Base-by-base conservation (phyloP, 1,140 invertebrate species). In the Nasonia longicornis region DNA sequence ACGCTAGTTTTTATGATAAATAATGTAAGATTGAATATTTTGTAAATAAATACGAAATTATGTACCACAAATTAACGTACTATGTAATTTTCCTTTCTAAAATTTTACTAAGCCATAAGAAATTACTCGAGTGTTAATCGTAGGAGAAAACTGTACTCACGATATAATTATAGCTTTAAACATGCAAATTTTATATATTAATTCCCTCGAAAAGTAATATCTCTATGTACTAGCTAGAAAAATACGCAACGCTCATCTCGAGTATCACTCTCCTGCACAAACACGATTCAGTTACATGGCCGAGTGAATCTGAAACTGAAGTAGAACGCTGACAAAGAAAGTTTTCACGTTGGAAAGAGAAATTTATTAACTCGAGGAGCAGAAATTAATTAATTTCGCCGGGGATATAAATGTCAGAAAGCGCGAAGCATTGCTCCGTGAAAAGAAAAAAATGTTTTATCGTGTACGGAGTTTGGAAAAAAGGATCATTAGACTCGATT, bases 21-120 rank as follows among this genome's bases (percentile, higher is more conserved):
- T 80, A 75, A 48, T 75, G 3, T 75, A 75, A 75, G 38, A 58
- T 76, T 76, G 66, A 26, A 81, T 48, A 75, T 81, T 76, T 76
- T 81, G 79, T 81, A 81, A 70, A 76, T 81, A 81, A 81, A 81
- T 81, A 20, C 16, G 52, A 20, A 58, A 58, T 58, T 58, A 58
- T 58, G 6, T 58, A 52, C 12, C 48, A 52, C 2, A 52, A 52
- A 52, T 52, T 52, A 20, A 52, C 16, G 16, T 52, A 52, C 48
- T 52, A 52, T 16, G 11, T 16, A 16, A 14, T 48, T 14, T 48
- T 48, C 45, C 45, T 48, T 48, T 48, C 45, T 48, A 48, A 48
- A 12, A 48, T 16, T 48, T 48, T 14, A 48, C 45, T 48, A 48
- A 14, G 14, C 11, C 38, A 42, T 10, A 10, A 42, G 38, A 42